Percentiles rank a stretch among this genome's conserved stretches.
phyloP scores from a whole-genome alignment of 2,113 vertebrate species.

The Galeopterus variegatus region DNA sequence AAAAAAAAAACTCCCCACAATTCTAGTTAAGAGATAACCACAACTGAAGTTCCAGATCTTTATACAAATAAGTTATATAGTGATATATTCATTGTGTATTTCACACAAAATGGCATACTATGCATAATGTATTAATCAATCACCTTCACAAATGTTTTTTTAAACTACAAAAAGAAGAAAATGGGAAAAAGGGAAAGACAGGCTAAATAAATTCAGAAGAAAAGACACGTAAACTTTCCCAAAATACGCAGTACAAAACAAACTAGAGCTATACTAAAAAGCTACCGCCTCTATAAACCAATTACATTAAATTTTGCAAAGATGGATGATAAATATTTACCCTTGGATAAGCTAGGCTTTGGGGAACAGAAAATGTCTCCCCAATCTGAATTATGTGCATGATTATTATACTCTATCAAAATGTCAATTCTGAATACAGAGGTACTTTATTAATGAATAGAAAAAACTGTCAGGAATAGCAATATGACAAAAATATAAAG shows the following conservation, averaged over 20 bases:
- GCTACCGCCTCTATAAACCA: not conserved
- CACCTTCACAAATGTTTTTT: not conserved
- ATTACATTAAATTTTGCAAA: conserved; percentile 49
- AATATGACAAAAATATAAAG: not conserved
- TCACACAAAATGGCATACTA: not conserved
- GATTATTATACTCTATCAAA: conserved; percentile 5
- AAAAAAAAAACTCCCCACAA: not conserved
- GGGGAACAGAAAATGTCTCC: not conserved
- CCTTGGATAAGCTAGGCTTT: not conserved
- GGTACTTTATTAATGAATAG: not conserved
- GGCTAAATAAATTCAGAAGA: not conserved
- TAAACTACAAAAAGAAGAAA: not conserved
- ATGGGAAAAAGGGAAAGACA: not conserved
- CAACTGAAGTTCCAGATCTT: not conserved
- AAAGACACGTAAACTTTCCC: not conserved
- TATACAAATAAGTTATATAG: not conserved
- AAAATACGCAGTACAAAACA: not conserved
- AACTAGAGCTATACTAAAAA: not conserved
- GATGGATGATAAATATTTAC: not conserved
- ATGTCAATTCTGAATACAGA: not conserved
- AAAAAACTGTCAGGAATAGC: not conserved
- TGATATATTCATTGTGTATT: not conserved
- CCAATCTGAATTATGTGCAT: not conserved
- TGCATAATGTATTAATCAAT: not conserved
- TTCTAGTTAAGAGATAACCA: not conserved